phyloP scores from a whole-genome alignment of 1,140 invertebrate genomes.

The Acromyrmex heyeri region DNA sequence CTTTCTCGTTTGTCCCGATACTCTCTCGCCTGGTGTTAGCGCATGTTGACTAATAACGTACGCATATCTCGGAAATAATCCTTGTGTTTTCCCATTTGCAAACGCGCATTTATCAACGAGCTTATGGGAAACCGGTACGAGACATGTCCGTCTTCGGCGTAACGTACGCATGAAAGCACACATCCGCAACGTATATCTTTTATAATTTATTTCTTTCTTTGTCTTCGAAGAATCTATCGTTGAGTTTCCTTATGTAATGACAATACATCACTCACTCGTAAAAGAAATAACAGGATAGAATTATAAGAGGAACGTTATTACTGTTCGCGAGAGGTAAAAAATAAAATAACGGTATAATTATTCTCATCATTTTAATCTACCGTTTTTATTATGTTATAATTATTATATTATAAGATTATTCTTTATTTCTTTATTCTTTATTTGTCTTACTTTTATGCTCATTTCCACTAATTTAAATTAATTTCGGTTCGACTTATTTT shows the following conservation, averaged over 20 bases:
- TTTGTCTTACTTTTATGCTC: not conserved
- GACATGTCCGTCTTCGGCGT: not conserved
- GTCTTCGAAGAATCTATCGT: not conserved
- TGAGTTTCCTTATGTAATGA: conserved; percentile 29
- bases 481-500: too few relatives aligned
- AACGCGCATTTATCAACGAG: conserved; percentile 23
- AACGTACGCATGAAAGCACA: conserved; percentile 37
- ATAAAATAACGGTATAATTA: not conserved
- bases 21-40: conserved; percentile 20
- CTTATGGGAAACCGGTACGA: conserved; percentile 7
- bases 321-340: not conserved
- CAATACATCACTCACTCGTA: not conserved
- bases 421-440: not conserved
- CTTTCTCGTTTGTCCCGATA: conserved; percentile 21
- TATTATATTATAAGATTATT: not conserved
- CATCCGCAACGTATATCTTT: not conserved
- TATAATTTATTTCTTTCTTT: conserved; percentile 32
- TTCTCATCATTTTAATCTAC: not conserved
- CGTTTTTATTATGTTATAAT: not conserved
- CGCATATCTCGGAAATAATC: conserved; percentile 29
- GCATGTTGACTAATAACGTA: conserved; percentile 19
- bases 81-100: conserved; percentile 16
- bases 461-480: too few relatives aligned
- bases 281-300: conserved; percentile 8
- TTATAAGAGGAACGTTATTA: not conserved